A percentile compares a stretch with the other conserved stretches of the same genome.
Evolutionary conservation across 2,888 invertebrate genomes (phyloP).

Genomic region (Cyclophora albipunctata): DNA sequence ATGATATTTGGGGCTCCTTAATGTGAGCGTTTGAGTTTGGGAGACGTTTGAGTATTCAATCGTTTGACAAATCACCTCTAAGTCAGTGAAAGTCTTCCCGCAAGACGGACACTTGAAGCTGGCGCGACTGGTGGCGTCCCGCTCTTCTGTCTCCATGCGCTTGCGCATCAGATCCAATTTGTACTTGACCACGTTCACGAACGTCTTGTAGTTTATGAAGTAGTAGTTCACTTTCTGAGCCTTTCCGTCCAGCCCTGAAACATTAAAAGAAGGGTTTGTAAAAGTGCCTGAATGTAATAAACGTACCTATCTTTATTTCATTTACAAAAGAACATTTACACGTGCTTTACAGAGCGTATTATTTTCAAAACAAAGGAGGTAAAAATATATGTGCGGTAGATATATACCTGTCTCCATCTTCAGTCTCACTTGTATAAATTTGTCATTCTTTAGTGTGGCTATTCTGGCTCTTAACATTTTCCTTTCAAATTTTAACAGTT

Average conservation of each 20-base stretch:
- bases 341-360: too few relatives aligned
- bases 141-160: slow-evolving; percentile 95
- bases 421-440: slow-evolving; percentile 93
- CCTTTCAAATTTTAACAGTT: slow-evolving; percentile 92
- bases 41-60: too few relatives aligned
- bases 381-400: neutral
- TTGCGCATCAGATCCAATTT: slow-evolving; percentile 97
- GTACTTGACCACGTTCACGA: slow-evolving; percentile 98
- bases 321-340: too few relatives aligned
- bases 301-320: too few relatives aligned
- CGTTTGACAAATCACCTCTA: slow-evolving; percentile 77
- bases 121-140: slow-evolving; percentile 95
- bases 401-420: slow-evolving; percentile 92
- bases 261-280: neutral
- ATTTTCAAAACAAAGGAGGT: too few relatives aligned
- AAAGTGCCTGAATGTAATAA: too few relatives aligned
- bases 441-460: slow-evolving; percentile 90
- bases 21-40: too few relatives aligned
- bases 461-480: slow-evolving; percentile 94
- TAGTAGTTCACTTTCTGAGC: slow-evolving; percentile 97
- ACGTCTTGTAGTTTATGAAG: slow-evolving; percentile 97
- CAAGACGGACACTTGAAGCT: slow-evolving; percentile 96
- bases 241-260: slow-evolving; percentile 86
- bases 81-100: slow-evolving; percentile 94
- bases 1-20: too few relatives aligned